A percentile compares a stretch with the other conserved stretches of the same genome.
Conservation (phyloP, 2,888 invertebrate genomes). For the Caradrina kadenii region DNA sequence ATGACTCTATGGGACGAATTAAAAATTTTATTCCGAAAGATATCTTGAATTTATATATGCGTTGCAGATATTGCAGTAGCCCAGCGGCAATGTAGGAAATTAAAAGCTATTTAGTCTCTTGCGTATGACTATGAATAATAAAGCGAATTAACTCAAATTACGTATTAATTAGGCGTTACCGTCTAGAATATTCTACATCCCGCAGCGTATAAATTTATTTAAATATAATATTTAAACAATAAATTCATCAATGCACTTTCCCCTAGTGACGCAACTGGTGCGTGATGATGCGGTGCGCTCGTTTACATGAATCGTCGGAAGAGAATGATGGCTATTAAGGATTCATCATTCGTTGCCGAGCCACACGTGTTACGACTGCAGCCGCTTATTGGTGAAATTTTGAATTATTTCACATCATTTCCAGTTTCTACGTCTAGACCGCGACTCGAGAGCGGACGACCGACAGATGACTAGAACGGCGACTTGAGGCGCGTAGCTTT, state of each 20-base stretch:
- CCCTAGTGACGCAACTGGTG: constrained; percentile 79
- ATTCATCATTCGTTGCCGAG: constrained; percentile 69
- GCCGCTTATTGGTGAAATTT: constrained; percentile 66
- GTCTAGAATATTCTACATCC: constrained; percentile 47
- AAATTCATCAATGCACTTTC: constrained; percentile 84
- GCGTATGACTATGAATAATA: constrained; percentile 37
- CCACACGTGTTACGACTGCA: constrained; percentile 67
- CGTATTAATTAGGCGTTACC: constrained; percentile 11
- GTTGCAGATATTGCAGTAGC: neutral
- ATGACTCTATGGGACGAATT: neutral
- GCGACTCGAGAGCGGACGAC: constrained; percentile 39
- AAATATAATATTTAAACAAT: constrained; percentile 69
- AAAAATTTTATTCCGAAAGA: neutral
- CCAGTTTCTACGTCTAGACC: constrained; percentile 66
- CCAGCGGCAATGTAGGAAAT: constrained; percentile 3
- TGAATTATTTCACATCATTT: constrained; percentile 63
- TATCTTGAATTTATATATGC: constrained; percentile 13
- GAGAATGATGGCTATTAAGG: constrained; percentile 78
- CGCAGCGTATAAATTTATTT: constrained; percentile 60
- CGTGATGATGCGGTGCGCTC: constrained; percentile 80
- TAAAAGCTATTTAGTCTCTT: constrained; percentile 18
- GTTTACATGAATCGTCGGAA: constrained; percentile 80
- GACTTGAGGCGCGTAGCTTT: constrained; percentile 32
- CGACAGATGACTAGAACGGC: constrained; percentile 17
- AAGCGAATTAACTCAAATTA: constrained; percentile 22